Conservation (phyloP, 2,888 invertebrate species). For the Podotricha telesiphe region DNA sequence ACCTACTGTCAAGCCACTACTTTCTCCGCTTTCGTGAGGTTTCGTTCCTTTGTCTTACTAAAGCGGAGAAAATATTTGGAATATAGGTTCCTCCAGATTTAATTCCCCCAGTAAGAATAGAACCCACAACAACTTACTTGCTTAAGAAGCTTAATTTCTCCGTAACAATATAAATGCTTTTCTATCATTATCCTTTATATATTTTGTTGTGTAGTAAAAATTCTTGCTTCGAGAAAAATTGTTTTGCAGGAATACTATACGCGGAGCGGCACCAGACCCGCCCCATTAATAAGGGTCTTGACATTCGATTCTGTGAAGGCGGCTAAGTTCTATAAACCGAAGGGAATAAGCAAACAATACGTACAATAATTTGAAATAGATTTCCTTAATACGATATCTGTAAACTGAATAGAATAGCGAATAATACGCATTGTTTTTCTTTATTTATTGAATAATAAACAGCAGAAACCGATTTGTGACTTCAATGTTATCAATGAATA, state of each 20-base stretch:
- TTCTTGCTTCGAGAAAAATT: slow-evolving; percentile 31
- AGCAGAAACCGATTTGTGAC: too few relatives aligned
- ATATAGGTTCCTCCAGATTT: too few relatives aligned
- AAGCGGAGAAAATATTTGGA: too few relatives aligned
- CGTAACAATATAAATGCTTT: neutral
- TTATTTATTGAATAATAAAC: neutral
- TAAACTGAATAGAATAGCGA: neutral
- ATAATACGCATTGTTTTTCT: neutral
- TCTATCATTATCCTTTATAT: slow-evolving; percentile 2
- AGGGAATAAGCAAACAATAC: slow-evolving; percentile 14
- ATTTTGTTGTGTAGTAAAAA: slow-evolving; percentile 25
- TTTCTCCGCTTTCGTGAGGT: too few relatives aligned
- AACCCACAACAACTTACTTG: neutral
- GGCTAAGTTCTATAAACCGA: slow-evolving; percentile 37
- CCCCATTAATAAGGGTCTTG: slow-evolving; percentile 43
- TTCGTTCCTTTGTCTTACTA: too few relatives aligned
- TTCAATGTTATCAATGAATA: too few relatives aligned
- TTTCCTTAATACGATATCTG: neutral
- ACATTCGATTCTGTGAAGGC: slow-evolving; percentile 36
- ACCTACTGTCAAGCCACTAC: too few relatives aligned
- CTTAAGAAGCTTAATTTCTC: neutral
- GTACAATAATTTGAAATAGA: slow-evolving; percentile 11
- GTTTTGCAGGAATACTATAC: slow-evolving; percentile 28
- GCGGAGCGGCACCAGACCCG: slow-evolving; percentile 30
- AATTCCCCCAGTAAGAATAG: too few relatives aligned